A percentile compares a stretch with the other conserved stretches of the same genome.
phyloP scores from a whole-genome alignment of 2,888 invertebrate species.

The Vesta saturnalis region DNA sequence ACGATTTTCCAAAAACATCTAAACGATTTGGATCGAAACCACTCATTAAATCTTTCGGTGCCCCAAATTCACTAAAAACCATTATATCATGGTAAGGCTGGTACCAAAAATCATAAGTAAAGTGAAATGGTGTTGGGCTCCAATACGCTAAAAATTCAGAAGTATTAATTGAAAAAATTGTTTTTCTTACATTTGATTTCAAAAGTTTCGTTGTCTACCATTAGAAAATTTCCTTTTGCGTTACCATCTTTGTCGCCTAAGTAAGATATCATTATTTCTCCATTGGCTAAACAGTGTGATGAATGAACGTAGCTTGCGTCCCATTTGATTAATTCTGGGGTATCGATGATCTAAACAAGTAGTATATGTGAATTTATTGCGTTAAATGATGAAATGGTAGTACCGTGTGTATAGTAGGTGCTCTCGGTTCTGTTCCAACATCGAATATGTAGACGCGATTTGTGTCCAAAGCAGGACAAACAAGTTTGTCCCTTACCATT shows the following conservation, averaged over 20 bases:
- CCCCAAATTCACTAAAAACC: constrained; percentile 93
- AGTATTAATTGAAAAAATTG: background rate
- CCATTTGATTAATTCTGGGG: constrained; percentile 77
- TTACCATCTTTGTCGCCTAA: constrained; percentile 89
- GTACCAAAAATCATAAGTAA: constrained; percentile 98
- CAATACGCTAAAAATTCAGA: too few species aligned
- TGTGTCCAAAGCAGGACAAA: constrained; percentile 84
- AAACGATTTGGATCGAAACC: constrained; percentile 68
- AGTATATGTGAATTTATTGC: background rate
- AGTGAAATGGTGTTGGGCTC: constrained; percentile 77
- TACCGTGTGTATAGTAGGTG: constrained; percentile 80
- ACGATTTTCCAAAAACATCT: constrained; percentile 79
- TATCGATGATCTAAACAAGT: constrained; percentile 74
- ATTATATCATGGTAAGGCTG: constrained; percentile 93
- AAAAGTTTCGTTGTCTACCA: constrained; percentile 85
- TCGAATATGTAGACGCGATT: constrained; percentile 88
- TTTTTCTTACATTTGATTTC: constrained; percentile 74
- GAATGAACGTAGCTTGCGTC: constrained; percentile 93
- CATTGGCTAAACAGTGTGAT: constrained; percentile 90
- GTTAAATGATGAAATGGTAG: constrained; percentile 17
- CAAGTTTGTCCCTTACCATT: constrained; percentile 72
- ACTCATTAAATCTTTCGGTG: constrained; percentile 81
- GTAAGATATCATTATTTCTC: constrained; percentile 94
- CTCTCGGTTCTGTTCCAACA: constrained; percentile 76
- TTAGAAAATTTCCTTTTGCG: constrained; percentile 86